A percentile compares a stretch with the other conserved stretches of the same genome.
phyloP scores from a whole-genome alignment of 2,113 vertebrate species.

The Acrocephalus arundinaceus region DNA sequence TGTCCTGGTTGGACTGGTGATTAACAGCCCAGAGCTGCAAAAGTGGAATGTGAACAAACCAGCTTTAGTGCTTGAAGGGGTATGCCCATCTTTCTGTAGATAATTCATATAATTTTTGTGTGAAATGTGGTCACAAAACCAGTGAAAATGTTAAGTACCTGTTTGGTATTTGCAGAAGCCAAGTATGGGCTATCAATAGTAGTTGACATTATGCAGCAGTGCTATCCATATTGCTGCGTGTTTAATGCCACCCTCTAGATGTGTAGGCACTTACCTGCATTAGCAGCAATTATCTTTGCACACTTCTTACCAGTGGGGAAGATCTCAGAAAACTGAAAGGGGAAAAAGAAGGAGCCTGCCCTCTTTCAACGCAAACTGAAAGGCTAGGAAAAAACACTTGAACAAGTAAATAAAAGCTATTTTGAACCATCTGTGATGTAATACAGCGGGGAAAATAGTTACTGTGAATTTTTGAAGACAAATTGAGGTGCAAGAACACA shows the following conservation, averaged over 20 bases:
- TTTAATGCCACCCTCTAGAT: not conserved
- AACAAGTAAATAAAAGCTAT: not conserved
- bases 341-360: not conserved
- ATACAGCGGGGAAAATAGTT: not conserved
- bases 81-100: not conserved
- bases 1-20: not conserved
- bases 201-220: not conserved
- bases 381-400: not conserved
- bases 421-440: not conserved
- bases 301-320: not conserved
- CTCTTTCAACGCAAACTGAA: not conserved
- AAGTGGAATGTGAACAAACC: not conserved
- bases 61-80: not conserved
- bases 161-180: not conserved
- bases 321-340: not conserved
- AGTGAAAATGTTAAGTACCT: not conserved
- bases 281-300: not conserved
- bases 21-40: not conserved
- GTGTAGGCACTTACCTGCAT: not conserved
- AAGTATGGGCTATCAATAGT: not conserved
- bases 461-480: not conserved
- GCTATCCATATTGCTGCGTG: not conserved
- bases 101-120: not conserved
- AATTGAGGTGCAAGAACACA: not conserved
- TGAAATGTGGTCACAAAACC: not conserved